Percentiles rank a stretch among this genome's conserved stretches.
phyloP scores from a whole-genome alignment of 2,797 vertebrate species.

The Alca torda region DNA sequence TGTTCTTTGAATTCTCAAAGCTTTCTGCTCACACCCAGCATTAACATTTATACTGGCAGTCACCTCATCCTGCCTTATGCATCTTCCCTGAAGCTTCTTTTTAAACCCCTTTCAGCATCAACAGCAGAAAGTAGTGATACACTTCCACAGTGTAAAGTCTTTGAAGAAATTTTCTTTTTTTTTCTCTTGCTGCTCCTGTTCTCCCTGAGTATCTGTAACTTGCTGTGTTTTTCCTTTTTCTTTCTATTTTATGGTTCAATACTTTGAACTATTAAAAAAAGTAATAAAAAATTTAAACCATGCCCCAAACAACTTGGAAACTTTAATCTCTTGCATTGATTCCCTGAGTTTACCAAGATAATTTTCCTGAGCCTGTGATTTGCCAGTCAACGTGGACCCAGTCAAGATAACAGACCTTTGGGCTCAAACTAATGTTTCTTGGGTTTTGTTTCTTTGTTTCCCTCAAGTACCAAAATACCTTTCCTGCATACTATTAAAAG shows the following conservation, averaged over 20 bases:
- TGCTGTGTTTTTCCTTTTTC: not conserved
- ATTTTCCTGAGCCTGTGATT: not conserved
- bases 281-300: fast-evolving
- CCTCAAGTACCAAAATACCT: not conserved
- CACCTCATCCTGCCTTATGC: not conserved
- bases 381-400: not conserved
- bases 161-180: not conserved
- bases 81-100: conserved; percentile 11
- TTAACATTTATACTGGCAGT: conserved; percentile 42
- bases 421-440: not conserved
- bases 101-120: conserved; percentile 13
- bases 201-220: not conserved
- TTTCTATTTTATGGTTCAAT: not conserved
- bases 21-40: not conserved
- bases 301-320: not conserved
- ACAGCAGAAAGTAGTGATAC: not conserved
- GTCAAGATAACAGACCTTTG: not conserved
- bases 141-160: not conserved
- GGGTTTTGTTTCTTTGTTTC: not conserved
- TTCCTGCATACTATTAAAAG: not conserved
- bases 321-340: not conserved
- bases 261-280: not conserved
- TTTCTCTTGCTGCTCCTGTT: not conserved
- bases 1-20: conserved; percentile 32
- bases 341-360: not conserved